Evolutionary conservation across 2,888 invertebrate genomes (phyloP).

Genomic region (Megaustenia siamemsis): DNA sequence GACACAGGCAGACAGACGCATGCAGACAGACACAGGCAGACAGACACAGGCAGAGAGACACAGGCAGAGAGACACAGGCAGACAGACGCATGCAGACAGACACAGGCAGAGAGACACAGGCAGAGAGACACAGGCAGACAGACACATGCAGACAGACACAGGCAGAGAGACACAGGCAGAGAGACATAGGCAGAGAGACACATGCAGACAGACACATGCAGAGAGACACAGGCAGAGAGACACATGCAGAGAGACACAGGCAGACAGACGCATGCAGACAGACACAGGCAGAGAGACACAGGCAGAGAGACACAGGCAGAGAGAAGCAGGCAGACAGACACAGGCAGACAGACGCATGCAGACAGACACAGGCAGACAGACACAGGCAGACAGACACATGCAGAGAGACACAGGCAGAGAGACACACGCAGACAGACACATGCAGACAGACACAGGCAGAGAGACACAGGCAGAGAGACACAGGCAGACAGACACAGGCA

Average conservation of each 20-base stretch:
- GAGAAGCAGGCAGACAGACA: neutral
- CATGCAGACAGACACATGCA: neutral
- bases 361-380: constrained; percentile 18
- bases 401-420: neutral
- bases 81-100: neutral
- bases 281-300: neutral
- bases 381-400: neutral
- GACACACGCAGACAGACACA: constrained; percentile 6
- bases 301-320: neutral
- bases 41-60: constrained; percentile 18
- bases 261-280: neutral
- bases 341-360: constrained; percentile 20
- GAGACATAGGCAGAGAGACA: neutral
- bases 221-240: neutral
- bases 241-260: neutral
- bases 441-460: constrained; percentile 20
- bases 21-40: neutral
- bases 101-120: neutral
- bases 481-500: neutral
- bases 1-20: neutral
- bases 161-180: neutral
- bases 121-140: neutral
- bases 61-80: constrained; percentile 29
- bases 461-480: neutral
- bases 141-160: constrained; percentile 19